Base-by-base conservation (phyloP, 2,888 invertebrate species). In the Agrypnus murinus region DNA sequence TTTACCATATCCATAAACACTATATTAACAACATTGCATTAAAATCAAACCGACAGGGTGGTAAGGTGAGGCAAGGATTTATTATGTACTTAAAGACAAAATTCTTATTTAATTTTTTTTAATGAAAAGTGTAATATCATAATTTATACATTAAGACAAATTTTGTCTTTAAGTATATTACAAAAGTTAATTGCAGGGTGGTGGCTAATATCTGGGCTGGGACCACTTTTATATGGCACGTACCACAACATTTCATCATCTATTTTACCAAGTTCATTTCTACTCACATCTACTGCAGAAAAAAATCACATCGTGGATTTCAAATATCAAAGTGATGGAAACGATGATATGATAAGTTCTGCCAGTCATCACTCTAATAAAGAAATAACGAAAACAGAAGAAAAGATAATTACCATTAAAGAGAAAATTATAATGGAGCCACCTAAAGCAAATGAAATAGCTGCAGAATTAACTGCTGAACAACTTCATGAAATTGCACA, bases 401-500 rank as follows among this genome's bases (percentile, higher is more conserved):
- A 50, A 31, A 50, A 32, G 31, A 50, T 50, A 12, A 50, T 43
- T 8, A 43, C 43, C 5, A 79, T 81, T 17, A 79, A 84, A 59
- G 74, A 75, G 73, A 71, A 78, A 71, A 65, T 71, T 74, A 55
- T 68, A 57, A 8, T 76, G n/a, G 73, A 77, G 71, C 71, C 76
- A 31, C 70, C 77, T 25, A 55, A 79, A n/a, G 75, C 79, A 9
- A 67, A 59, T 32, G 71, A 77, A 32, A 69, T 75, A 17, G 75
- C 79, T 0, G 67, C 81, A 0, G 72, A 75, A 15, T 75, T 87
- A 1, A 82, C 84, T 0, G 65, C 79, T 1, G 82, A 84, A 7
- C 85, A 87, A 71, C 71, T 87, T 2, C 80, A 82, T 53, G 80
- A 83, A 66, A 86, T 87, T 10, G 82, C 82, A 17, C 72, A 77